Percentiles rank a stretch among this genome's conserved stretches.
Conservation (phyloP, 2,888 invertebrate genomes). For the Iselma pallidipennis region DNA sequence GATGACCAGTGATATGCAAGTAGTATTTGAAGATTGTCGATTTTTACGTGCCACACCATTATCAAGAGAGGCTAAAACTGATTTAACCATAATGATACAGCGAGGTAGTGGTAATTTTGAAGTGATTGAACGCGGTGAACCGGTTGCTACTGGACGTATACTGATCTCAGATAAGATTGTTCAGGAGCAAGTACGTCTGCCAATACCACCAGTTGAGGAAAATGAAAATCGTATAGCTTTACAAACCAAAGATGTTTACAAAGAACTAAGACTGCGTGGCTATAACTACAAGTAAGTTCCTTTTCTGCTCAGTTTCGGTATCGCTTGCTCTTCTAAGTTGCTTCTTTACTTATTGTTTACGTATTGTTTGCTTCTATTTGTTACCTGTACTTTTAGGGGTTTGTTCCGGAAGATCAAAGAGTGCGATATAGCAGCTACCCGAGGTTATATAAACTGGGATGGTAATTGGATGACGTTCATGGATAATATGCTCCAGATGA, state of each 20-base stretch:
- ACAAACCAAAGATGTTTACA: constrained; percentile 67
- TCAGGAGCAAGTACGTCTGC: constrained; percentile 50
- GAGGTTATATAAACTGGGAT: constrained; percentile 26
- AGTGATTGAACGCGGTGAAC: constrained; percentile 31
- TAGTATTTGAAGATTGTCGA: constrained; percentile 63
- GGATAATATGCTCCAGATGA: constrained; percentile 81
- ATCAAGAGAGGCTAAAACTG: constrained; percentile 50
- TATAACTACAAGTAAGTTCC: constrained; percentile 59
- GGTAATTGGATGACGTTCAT: constrained; percentile 83
- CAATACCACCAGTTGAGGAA: not conserved
- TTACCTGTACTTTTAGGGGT: constrained; percentile 39
- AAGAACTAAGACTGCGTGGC: constrained; percentile 70
- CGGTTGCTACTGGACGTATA: constrained; percentile 33
- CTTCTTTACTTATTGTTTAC: too few relatives aligned
- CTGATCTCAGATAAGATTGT: constrained; percentile 1
- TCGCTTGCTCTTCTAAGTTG: too few relatives aligned
- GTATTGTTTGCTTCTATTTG: too few relatives aligned
- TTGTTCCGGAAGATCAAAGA: constrained; percentile 36
- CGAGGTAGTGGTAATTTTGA: constrained; percentile 44
- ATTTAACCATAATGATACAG: constrained; percentile 39
- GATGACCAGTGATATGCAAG: constrained; percentile 56
- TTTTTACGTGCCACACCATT: constrained; percentile 62
- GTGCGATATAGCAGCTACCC: constrained; percentile 31
- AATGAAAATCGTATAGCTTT: constrained; percentile 54
- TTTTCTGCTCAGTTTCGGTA: too few relatives aligned